A percentile compares a stretch with the other conserved stretches of the same genome.
Evolutionary conservation across 2,888 invertebrate species (phyloP).

Genomic region (Palloptera scutellata): DNA sequence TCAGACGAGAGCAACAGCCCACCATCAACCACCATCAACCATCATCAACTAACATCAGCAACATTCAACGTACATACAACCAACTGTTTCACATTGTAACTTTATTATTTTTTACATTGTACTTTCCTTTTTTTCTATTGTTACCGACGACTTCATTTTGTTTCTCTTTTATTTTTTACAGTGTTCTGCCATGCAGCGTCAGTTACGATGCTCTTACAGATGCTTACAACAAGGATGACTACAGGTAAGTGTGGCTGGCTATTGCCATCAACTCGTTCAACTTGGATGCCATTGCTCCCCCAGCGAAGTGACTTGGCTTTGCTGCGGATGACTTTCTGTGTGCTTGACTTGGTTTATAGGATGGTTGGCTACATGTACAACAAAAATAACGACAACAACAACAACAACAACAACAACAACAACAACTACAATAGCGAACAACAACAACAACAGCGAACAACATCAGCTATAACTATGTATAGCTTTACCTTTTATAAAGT

Average conservation of each 20-base stretch:
- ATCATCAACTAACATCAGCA: too few relatives aligned
- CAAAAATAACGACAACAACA: too few relatives aligned
- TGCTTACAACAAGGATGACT: slow-evolving; percentile 54
- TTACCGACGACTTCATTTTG: not conserved
- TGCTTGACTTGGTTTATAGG: too few relatives aligned
- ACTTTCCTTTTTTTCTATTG: slow-evolving; percentile 13
- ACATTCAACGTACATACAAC: not conserved
- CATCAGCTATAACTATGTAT: too few relatives aligned
- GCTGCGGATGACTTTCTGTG: too few relatives aligned
- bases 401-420: too few relatives aligned
- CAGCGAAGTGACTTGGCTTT: not conserved
- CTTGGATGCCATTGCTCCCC: not conserved
- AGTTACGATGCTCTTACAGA: slow-evolving; percentile 62
- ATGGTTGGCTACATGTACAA: too few relatives aligned
- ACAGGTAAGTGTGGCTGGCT: slow-evolving; percentile 50
- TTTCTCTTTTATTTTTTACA: slow-evolving; percentile 54
- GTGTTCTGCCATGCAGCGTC: slow-evolving; percentile 72
- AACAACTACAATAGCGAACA: too few relatives aligned
- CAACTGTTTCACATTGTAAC: not conserved
- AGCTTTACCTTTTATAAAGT: too few relatives aligned
- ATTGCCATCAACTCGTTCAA: not conserved
- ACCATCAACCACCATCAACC: too few relatives aligned
- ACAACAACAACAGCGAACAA: not conserved
- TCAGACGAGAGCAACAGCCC: not conserved
- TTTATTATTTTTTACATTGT: not conserved